These are phyloP conservation scores for Serranochromis macrocephalus DNA, from an alignment of 2,113 vertebrate genomes.

Conservation along the genomic window DNA sequence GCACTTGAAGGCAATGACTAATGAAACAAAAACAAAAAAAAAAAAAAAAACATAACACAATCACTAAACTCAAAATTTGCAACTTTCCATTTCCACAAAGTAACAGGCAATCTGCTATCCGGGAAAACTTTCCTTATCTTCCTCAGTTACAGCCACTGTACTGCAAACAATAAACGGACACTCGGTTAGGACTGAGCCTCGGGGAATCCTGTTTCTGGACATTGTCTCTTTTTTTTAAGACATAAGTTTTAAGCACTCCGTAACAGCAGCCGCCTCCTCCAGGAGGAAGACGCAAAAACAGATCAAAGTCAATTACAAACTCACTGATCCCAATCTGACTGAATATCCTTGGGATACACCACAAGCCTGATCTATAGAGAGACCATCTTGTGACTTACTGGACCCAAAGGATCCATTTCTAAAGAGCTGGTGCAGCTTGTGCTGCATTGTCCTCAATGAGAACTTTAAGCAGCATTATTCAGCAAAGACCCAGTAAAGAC, in stretches of 20 bases:
- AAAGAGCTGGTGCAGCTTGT: not conserved
- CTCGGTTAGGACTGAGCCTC: rapidly evolving
- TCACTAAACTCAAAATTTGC: not conserved
- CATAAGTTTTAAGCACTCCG: not conserved
- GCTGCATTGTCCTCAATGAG: rapidly evolving
- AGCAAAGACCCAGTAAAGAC: not conserved
- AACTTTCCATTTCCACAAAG: not conserved
- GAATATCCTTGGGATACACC: not conserved
- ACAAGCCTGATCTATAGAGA: not conserved
- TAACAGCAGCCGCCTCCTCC: not conserved
- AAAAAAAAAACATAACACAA: not conserved
- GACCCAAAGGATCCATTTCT: not conserved
- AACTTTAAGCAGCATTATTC: not conserved
- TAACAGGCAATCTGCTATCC: not conserved
- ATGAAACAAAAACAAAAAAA: not conserved
- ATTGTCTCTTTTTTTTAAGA: not conserved
- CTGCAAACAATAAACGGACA: not conserved
- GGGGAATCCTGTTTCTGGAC: not conserved
- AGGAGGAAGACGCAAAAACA: not conserved
- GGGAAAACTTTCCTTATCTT: rapidly evolving
- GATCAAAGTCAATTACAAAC: not conserved
- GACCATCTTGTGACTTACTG: not conserved
- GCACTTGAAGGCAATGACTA: rapidly evolving
- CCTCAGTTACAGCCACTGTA: not conserved
- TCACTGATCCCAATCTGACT: not conserved